Percentiles rank a stretch among this genome's conserved stretches.
These are phyloP conservation scores for Uloborus diversus DNA, from an alignment of 1,140 invertebrate genomes.

Conservation along the genomic window DNA sequence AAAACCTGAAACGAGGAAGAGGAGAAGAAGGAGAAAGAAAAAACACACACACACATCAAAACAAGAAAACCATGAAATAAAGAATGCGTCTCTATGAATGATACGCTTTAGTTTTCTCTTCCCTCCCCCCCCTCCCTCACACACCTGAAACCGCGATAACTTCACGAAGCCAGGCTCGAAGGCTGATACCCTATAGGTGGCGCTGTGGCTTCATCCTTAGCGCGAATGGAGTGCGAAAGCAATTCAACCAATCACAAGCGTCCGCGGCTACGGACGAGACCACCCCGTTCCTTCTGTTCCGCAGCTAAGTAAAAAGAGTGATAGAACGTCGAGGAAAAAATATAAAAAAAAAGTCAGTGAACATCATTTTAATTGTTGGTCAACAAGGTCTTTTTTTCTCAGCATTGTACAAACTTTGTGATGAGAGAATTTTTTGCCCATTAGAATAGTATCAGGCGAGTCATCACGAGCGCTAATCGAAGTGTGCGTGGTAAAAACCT, in stretches of 20 bases:
- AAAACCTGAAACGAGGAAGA: neutral
- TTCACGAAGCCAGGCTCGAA: slow-evolving; percentile 27
- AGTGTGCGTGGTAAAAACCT: no score
- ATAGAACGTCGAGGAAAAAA: no score
- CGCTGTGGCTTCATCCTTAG: slow-evolving; percentile 31
- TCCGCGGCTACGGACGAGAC: slow-evolving; percentile 36
- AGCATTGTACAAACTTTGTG: no score
- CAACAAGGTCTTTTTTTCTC: no score
- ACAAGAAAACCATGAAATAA: no score
- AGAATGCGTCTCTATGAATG: slow-evolving; percentile 20
- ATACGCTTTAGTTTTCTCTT: slow-evolving; percentile 13
- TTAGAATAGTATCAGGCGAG: neutral
- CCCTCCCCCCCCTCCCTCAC: neutral
- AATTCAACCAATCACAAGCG: slow-evolving; percentile 38
- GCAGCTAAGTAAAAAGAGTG: neutral
- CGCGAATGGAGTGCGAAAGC: slow-evolving; percentile 48
- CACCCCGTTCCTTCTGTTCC: slow-evolving; percentile 27
- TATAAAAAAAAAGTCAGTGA: no score
- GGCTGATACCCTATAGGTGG: slow-evolving; percentile 49
- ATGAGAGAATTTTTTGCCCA: no score
- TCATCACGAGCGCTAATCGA: neutral
- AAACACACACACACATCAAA: neutral
- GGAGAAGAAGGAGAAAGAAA: neutral
- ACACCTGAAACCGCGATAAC: slow-evolving; percentile 19
- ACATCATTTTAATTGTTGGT: no score